These are phyloP conservation scores for Drosophila subquinaria DNA, from an alignment of 2,888 invertebrate genomes.

Conservation along the genomic window DNA sequence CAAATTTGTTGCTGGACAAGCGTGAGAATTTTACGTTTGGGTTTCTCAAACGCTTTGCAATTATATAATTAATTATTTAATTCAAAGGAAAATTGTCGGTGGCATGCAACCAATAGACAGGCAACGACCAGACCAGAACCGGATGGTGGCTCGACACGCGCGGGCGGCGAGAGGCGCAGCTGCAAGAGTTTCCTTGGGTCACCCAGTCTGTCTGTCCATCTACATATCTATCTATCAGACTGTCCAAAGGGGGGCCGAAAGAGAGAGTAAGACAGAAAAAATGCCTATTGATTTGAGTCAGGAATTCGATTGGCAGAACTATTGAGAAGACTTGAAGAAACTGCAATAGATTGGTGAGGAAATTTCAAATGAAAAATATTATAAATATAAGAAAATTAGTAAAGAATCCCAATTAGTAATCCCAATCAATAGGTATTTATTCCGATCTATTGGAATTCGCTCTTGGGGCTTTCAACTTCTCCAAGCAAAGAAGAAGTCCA, in stretches of 20 bases:
- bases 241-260: not conserved
- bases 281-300: slow-evolving; percentile 8
- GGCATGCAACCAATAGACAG: slow-evolving; percentile 65
- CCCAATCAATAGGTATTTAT: not conserved
- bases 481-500: no score
- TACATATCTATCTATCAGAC: not conserved
- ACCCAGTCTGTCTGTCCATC: not conserved
- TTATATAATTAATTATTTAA: slow-evolving; percentile 79
- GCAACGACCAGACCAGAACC: slow-evolving; percentile 17
- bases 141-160: not conserved
- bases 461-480: no score
- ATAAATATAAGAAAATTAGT: not conserved
- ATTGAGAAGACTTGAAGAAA: not conserved
- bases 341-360: not conserved
- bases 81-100: slow-evolving; percentile 69
- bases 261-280: not conserved
- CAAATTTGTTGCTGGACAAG: slow-evolving; percentile 47
- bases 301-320: slow-evolving; percentile 10
- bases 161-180: not conserved
- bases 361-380: not conserved
- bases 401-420: not conserved
- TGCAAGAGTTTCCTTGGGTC: slow-evolving; percentile 15
- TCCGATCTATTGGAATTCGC: not conserved
- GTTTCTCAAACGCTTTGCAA: slow-evolving; percentile 54
- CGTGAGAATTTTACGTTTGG: slow-evolving; percentile 72